phyloP scores from a whole-genome alignment of 1,140 invertebrate species.

The Vanessa tameamea region DNA sequence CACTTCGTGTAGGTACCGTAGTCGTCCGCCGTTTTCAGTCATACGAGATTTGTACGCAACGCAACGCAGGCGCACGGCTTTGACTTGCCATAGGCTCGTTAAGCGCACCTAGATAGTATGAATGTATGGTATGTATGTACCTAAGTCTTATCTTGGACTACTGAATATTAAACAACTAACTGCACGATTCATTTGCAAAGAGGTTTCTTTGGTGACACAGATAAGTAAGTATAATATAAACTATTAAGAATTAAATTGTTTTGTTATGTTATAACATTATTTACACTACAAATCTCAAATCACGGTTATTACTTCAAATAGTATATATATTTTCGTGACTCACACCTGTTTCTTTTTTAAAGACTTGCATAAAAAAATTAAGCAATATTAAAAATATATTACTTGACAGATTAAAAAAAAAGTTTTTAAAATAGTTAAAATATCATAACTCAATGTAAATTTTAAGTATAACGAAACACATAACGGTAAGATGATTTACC shows the following conservation, averaged over 20 bases:
- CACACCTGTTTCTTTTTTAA: too few species aligned
- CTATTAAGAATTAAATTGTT: not conserved
- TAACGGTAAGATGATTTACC: not conserved
- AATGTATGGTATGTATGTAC: constrained; percentile 45
- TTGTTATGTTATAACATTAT: not conserved
- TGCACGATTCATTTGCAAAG: constrained; percentile 16
- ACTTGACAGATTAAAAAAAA: too few species aligned
- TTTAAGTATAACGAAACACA: too few species aligned
- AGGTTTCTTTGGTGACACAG: constrained; percentile 9
- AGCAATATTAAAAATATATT: not conserved
- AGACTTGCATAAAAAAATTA: not conserved
- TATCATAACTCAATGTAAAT: too few species aligned
- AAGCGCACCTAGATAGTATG: constrained; percentile 60
- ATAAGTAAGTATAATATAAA: constrained; percentile 10
- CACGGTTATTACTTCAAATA: too few species aligned
- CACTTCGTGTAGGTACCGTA: constrained; percentile 72
- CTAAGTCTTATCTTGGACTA: constrained; percentile 60
- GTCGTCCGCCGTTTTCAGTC: constrained; percentile 61
- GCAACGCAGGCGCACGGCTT: constrained; percentile 57
- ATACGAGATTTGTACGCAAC: constrained; percentile 73
- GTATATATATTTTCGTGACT: too few species aligned
- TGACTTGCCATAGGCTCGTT: constrained; percentile 58
- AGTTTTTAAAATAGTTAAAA: too few species aligned
- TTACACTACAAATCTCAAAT: not conserved
- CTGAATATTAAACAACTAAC: constrained; percentile 39